These are phyloP conservation scores for Drosophila eugracilis DNA, from an alignment of 1,140 invertebrate species.

Conservation along the genomic window DNA sequence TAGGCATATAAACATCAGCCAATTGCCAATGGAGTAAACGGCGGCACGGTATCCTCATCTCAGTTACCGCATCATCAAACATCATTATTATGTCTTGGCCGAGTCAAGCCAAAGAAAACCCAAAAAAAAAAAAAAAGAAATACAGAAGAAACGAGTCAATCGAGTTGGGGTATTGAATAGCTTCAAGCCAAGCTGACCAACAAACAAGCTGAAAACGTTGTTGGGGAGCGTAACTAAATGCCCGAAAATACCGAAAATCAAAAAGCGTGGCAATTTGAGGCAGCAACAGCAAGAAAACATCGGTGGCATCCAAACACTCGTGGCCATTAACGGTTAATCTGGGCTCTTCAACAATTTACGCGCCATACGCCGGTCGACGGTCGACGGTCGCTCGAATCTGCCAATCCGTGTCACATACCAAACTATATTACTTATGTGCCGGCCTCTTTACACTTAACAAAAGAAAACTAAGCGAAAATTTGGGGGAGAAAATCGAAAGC, in stretches of 20 bases:
- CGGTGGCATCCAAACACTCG: constrained; percentile 40
- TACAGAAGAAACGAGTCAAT: constrained; percentile 70
- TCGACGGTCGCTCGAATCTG: too few relatives aligned
- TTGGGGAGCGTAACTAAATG: constrained; percentile 47
- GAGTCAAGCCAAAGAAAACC: constrained; percentile 21
- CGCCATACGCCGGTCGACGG: constrained; percentile 36
- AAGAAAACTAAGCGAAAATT: constrained; percentile 22
- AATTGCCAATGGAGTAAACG: constrained; percentile 54
- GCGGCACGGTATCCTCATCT: constrained; percentile 38
- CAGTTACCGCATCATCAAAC: constrained; percentile 71
- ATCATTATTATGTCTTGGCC: constrained; percentile 58
- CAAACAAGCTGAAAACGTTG: constrained; percentile 35
- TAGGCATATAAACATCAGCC: constrained; percentile 71
- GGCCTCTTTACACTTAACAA: constrained; percentile 32
- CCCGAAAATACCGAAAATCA: constrained; percentile 59
- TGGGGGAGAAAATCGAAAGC: constrained; percentile 39
- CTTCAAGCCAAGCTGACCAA: constrained; percentile 25
- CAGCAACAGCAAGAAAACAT: not conserved
- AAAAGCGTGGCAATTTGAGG: constrained; percentile 68
- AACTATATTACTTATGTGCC: constrained; percentile 45
- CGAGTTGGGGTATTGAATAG: constrained; percentile 41
- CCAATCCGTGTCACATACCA: constrained; percentile 55
- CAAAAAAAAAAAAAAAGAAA: constrained; percentile 2
- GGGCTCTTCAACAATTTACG: constrained; percentile 54
- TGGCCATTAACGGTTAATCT: constrained; percentile 79